Percentiles rank a stretch among this genome's conserved stretches.
These are phyloP conservation scores for Amphipyra berbera DNA, from an alignment of 2,888 invertebrate species.

Conservation along the genomic window DNA sequence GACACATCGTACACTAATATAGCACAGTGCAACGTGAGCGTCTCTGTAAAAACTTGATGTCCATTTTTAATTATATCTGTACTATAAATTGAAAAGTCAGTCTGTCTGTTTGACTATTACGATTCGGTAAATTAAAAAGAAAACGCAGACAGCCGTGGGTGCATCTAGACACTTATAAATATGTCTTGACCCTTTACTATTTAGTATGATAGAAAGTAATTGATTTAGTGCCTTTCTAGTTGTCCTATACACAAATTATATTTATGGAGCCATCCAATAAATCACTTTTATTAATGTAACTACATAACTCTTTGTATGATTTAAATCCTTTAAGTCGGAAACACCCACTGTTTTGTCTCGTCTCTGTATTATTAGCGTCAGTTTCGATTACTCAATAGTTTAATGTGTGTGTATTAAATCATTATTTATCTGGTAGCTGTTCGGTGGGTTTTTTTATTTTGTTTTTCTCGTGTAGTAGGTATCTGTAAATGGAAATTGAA, in stretches of 20 bases:
- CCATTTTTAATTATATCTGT: no score
- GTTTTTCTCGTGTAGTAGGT: no score
- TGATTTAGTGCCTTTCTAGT: not conserved
- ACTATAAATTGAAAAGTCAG: no score
- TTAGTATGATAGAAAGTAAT: not conserved
- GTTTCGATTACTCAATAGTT: constrained; percentile 17
- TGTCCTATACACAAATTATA: constrained; percentile 6
- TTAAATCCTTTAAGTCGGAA: constrained; percentile 13
- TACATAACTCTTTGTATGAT: constrained; percentile 11
- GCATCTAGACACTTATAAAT: no score
- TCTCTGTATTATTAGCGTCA: not conserved
- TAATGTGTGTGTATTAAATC: constrained; percentile 19
- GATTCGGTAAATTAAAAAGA: no score
- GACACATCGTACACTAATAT: no score
- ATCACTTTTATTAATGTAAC: constrained; percentile 29
- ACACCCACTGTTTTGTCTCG: constrained; percentile 28
- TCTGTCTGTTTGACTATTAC: no score
- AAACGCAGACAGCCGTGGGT: no score
- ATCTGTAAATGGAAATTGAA: no score
- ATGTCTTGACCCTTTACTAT: not conserved
- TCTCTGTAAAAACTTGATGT: no score
- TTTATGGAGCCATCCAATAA: constrained; percentile 24
- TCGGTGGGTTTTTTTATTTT: constrained; percentile 8
- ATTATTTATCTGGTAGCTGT: constrained; percentile 20
- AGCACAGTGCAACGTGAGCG: no score